phyloP scores from a whole-genome alignment of 1,140 invertebrate species.

The Monomorium pharaonis region DNA sequence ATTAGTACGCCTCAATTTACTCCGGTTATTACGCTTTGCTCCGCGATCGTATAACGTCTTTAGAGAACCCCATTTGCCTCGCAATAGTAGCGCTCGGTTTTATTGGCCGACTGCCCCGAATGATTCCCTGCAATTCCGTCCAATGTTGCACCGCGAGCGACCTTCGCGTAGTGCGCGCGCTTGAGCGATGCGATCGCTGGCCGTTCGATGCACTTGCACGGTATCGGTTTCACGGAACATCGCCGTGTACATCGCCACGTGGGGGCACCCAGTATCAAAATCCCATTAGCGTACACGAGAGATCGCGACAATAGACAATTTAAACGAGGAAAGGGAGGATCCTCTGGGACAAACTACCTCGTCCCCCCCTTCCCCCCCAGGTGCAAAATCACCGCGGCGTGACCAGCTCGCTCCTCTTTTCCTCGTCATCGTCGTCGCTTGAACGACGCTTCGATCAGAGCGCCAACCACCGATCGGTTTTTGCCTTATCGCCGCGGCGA shows the following conservation, averaged over 20 bases:
- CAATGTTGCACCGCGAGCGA: constrained; percentile 33
- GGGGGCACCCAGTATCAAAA: constrained; percentile 32
- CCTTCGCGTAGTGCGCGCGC: background rate
- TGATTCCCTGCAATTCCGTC: constrained; percentile 33
- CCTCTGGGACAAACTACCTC: background rate
- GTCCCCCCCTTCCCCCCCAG: too few relatives aligned
- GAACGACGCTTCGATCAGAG: constrained; percentile 17
- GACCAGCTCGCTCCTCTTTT: constrained; percentile 49
- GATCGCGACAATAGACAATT: constrained; percentile 45
- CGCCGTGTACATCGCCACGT: background rate
- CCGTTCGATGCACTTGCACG: background rate
- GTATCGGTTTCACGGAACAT: constrained; percentile 40
- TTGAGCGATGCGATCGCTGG: background rate
- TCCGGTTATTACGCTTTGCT: constrained; percentile 23
- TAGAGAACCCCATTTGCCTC: constrained; percentile 24
- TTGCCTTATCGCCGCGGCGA: background rate
- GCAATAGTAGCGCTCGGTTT: constrained; percentile 18
- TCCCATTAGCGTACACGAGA: constrained; percentile 24
- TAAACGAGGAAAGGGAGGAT: constrained; percentile 21
- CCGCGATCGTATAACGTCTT: background rate
- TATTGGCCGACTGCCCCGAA: constrained; percentile 44
- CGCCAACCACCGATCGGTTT: constrained; percentile 25
- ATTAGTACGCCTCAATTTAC: constrained; percentile 34
- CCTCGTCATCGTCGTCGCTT: constrained; percentile 51
- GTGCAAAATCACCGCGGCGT: constrained; percentile 46